phyloP scores from a whole-genome alignment of 2,888 invertebrate species.

The Meiosimyza decipiens region DNA sequence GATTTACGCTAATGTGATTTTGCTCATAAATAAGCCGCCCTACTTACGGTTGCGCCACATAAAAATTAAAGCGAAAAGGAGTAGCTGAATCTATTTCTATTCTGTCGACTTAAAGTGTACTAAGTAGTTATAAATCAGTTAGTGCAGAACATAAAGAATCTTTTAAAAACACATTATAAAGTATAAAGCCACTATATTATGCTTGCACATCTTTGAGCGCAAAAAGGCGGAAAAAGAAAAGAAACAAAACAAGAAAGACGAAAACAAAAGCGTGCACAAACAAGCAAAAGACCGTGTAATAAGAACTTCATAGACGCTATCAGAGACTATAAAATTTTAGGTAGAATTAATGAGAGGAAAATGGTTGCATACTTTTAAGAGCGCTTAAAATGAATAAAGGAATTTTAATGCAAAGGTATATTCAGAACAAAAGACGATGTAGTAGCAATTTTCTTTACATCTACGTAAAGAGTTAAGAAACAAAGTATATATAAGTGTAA shows the following conservation, averaged over 20 bases:
- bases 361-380: too few species aligned
- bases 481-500: too few species aligned
- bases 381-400: too few species aligned
- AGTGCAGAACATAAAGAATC: conserved; percentile 5
- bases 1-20: conserved; percentile 26
- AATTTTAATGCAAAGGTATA: too few species aligned
- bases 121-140: conserved; percentile 7
- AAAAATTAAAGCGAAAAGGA: not conserved
- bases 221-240: not conserved
- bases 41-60: not conserved
- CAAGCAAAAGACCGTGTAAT: not conserved
- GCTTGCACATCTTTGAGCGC: conserved; percentile 21
- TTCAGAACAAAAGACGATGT: too few species aligned
- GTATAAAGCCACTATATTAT: conserved; percentile 7
- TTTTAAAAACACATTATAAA: conserved; percentile 6
- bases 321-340: too few species aligned
- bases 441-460: too few species aligned
- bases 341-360: too few species aligned
- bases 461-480: too few species aligned
- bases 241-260: not conserved
- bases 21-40: not conserved
- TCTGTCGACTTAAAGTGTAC: conserved; percentile 1
- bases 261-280: not conserved
- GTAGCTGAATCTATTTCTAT: too few species aligned
- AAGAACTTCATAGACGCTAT: not conserved